Base-by-base conservation (phyloP, 1,140 invertebrate genomes). In the Macrobrachium nipponense region DNA sequence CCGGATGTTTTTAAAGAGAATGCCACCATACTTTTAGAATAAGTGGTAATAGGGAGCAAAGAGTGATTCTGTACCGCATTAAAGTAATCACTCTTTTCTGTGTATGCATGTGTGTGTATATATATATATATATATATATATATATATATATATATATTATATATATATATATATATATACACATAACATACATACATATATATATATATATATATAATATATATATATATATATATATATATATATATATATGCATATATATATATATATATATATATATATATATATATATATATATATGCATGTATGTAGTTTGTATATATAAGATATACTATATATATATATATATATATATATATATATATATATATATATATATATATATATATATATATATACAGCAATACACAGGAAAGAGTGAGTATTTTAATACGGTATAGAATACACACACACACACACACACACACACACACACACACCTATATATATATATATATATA, bases 191-290 rank as follows among this genome's bases (percentile, higher is more conserved):
- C 20, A 70, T 70, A 18, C 20, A 70, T 70, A 14, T 70, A 70
- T 70, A n/a, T 23, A 27, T 70, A 27, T 70, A 70, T 70, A 70
- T 20, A 70, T 70, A 70, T 70, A 70, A 70, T 70, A 70, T 70
- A 70, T 70, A 70, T 70, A 70, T 70, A 70, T 70, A 23, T 27
- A 14, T 70, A 17, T 70, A 17, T 70, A 17, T 70, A 17, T 70
- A 17, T 27, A 17, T 70, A 17, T 27, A 17, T 70, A n/a, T n/a
- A 14, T 68, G 0, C 20, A n/a, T 68, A 12, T 68, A 5, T 68
- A 12, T 68, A 7, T 68, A 7, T 15, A 4, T n/a, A 12, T n/a
- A 7, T 68, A 4, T n/a, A 7, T 17, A 6, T 64, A 64, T 68
- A 15, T 68, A n/a, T 68, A 12, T 68, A 5, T 68, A 12, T 68